Percentiles rank a stretch among this genome's conserved stretches.
Evolutionary conservation across 92 coral and sea anemone genomes (phyloP).

Genomic region (Paragorgia papillata): DNA sequence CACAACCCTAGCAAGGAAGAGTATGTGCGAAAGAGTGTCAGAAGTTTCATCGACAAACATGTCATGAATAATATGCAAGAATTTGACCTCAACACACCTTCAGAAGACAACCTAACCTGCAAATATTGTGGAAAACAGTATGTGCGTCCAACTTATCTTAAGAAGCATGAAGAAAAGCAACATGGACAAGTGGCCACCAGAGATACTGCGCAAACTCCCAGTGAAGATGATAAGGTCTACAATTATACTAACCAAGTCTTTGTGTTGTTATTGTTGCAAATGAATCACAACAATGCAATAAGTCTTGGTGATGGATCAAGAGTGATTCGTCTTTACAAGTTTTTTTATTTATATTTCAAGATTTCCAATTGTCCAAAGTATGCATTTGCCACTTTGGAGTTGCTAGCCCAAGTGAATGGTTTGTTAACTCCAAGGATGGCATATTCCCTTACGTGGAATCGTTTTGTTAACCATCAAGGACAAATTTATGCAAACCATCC

Average conservation of each 20-base stretch:
- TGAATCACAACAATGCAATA: slow-evolving; percentile 62
- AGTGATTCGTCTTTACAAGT: slow-evolving; percentile 54
- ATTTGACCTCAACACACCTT: too few species aligned
- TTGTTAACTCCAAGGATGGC: slow-evolving; percentile 60
- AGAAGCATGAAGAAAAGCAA: slow-evolving; percentile 48
- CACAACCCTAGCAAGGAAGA: too few species aligned
- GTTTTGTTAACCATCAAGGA: slow-evolving; percentile 66
- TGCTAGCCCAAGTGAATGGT: slow-evolving; percentile 60
- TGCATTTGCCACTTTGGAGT: slow-evolving; percentile 57
- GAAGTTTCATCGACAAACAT: too few species aligned
- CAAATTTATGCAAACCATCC: slow-evolving; percentile 52
- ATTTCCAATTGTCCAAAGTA: slow-evolving; percentile 63
- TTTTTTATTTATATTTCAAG: slow-evolving; percentile 56
- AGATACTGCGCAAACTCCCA: not conserved
- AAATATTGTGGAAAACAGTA: too few species aligned
- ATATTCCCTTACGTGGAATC: slow-evolving; percentile 64
- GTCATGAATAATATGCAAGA: too few species aligned
- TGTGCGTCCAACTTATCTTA: slow-evolving; percentile 28
- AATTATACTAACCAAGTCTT: slow-evolving; percentile 61
- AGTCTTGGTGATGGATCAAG: slow-evolving; percentile 53
- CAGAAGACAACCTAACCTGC: too few species aligned
- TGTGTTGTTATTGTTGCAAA: slow-evolving; percentile 38
- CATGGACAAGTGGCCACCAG: too few species aligned
- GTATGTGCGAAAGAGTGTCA: too few species aligned
- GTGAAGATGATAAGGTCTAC: slow-evolving; percentile 22